Conservation (phyloP, 2,113 vertebrate genomes). For the Lophius piscatorius region DNA sequence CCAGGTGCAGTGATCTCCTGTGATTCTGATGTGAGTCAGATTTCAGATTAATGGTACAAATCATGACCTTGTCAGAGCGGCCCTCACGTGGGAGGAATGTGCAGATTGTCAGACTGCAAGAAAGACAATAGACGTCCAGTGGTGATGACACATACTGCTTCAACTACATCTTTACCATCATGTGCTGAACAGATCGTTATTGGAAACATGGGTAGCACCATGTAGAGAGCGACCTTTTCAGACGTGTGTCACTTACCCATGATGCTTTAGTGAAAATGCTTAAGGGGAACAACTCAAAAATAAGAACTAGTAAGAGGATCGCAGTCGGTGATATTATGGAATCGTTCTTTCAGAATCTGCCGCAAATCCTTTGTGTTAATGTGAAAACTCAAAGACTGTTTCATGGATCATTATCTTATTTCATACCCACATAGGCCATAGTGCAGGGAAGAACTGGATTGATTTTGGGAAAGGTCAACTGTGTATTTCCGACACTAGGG, state of each 20-base stretch:
- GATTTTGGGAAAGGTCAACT: too few species aligned
- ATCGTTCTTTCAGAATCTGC: too few species aligned
- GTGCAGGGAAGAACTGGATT: too few species aligned
- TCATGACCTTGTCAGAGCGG: conserved; percentile 34
- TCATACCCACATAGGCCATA: too few species aligned
- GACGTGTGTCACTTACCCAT: conserved; percentile 61
- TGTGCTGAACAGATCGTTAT: conserved; percentile 33
- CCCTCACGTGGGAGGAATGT: conserved; percentile 5
- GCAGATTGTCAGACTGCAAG: background rate
- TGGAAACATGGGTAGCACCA: conserved; percentile 47
- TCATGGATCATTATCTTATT: too few species aligned
- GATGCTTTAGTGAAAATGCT: conserved; percentile 42
- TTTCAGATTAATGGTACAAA: conserved; percentile 11
- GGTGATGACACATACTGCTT: conserved; percentile 7
- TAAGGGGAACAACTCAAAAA: too few species aligned
- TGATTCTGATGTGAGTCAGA: conserved; percentile 44
- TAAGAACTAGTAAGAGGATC: too few species aligned
- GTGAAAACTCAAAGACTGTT: too few species aligned
- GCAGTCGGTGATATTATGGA: too few species aligned
- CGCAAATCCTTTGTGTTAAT: too few species aligned
- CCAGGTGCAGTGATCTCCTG: conserved; percentile 42
- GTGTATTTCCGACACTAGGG: too few species aligned
- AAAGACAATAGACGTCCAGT: conserved; percentile 1
- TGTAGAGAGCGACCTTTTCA: conserved; percentile 67
- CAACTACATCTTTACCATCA: conserved; percentile 34